phyloP scores from a whole-genome alignment of 2,797 vertebrate species.

The Phrynocephalus guinanensis region DNA sequence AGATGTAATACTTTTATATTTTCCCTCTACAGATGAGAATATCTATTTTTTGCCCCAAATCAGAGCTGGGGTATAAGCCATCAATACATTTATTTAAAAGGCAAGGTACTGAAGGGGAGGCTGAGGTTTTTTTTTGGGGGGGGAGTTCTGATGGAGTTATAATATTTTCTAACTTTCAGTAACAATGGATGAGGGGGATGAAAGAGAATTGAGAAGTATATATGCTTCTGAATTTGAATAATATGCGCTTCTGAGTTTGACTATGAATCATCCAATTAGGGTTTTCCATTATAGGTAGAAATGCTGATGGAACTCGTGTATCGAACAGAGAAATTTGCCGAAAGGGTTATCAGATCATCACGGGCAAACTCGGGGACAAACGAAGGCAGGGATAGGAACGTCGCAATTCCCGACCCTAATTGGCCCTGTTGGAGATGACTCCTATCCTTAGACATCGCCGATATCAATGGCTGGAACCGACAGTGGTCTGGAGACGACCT shows the following conservation, averaged over 20 bases:
- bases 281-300: conserved; percentile 21
- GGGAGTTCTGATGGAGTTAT: conserved; percentile 30
- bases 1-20: conserved; percentile 61
- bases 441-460: too few species aligned
- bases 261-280: conserved; percentile 38
- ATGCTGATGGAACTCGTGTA: neutral
- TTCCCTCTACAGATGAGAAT: conserved; percentile 50
- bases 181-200: conserved; percentile 33
- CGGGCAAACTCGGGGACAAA: neutral
- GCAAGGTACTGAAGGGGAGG: conserved; percentile 57
- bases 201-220: conserved; percentile 43
- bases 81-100: conserved; percentile 65
- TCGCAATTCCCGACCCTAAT: neutral
- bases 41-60: conserved; percentile 56
- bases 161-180: neutral
- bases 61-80: conserved; percentile 47
- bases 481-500: too few species aligned
- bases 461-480: too few species aligned
- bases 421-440: neutral
- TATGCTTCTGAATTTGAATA: conserved; percentile 50
- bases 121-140: conserved; percentile 16
- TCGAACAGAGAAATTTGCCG: neutral
- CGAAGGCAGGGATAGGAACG: neutral
- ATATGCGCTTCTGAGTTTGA: conserved; percentile 48
- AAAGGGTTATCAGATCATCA: neutral